Base-by-base conservation (phyloP, 2,113 vertebrate genomes). In the Myotis brandtii region DNA sequence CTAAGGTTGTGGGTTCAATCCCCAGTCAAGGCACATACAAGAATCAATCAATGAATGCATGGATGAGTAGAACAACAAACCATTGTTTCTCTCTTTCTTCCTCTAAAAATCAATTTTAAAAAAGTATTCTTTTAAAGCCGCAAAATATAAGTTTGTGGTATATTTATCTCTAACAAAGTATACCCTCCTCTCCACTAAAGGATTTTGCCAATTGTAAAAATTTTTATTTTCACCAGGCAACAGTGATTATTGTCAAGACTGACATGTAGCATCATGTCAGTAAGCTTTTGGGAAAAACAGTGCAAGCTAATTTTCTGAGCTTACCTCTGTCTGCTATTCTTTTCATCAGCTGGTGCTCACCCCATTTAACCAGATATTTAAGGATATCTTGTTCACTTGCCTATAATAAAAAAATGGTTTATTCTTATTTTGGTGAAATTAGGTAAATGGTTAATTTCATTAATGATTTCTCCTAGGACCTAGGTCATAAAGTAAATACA, bases 311-410 rank as follows among this genome's bases (percentile, higher is more conserved):
- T 46, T 81, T 88, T 96, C 70, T 95, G 32, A 95, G 93, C 98
- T 99, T 98, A 99, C 99, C 99, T 99, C 99, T 98, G 98, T 99
- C 99, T 98, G 99, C 99, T 99, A 99, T 99, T 98, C 99, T 99
- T 98, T 99, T 99, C 98, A 99, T 99, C 97, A 99, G 98, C 96
- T 99, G 99, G 98, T 99, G 99, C 93, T 99, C 99, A 95, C 99
- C 99, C 99, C 99, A 99, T 98, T 99, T 99, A 98, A 99, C 98
- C 97, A 99, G 99, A 96, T 99, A 99, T 97, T 99, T 99, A 96
- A 99, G 99, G 97, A 99, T 99, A 98, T 99, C 99, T 99, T 99
- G 99, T 97, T 99, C 99, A 96, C 99, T 99, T 98, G 99, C 99
- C 99, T 99, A 98, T 92, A 97, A 98, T 94, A 98, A 96, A 98